A percentile compares a stretch with the other conserved stretches of the same genome.
phyloP scores from a whole-genome alignment of 1,140 invertebrate genomes.

The Rhyacophila brunnea region DNA sequence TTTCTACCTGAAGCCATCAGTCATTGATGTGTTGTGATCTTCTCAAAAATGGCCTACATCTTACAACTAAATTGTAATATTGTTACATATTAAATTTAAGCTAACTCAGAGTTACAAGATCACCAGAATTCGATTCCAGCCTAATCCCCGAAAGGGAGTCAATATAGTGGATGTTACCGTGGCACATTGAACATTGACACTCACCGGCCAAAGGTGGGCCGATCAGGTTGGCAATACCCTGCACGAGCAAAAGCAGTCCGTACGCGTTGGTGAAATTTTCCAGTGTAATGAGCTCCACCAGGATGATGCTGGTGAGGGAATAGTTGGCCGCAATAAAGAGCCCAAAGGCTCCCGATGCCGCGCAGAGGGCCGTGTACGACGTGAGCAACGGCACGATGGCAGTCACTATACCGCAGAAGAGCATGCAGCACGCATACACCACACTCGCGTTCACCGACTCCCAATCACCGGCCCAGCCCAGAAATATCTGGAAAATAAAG shows the following conservation, averaged over 20 bases:
- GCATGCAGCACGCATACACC: conserved; percentile 78
- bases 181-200: too few species aligned
- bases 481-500: conserved; percentile 65
- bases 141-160: too few species aligned
- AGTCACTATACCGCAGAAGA: conserved; percentile 70
- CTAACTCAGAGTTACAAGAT: too few species aligned
- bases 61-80: too few species aligned
- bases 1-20: too few species aligned
- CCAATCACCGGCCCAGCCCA: conserved; percentile 85
- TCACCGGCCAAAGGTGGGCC: conserved; percentile 84
- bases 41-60: too few species aligned
- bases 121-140: too few species aligned
- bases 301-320: conserved; percentile 80
- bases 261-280: conserved; percentile 90
- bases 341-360: conserved; percentile 72
- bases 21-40: too few species aligned
- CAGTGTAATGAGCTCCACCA: conserved; percentile 80
- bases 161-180: too few species aligned
- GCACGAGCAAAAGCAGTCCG: conserved; percentile 81
- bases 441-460: conserved; percentile 70
- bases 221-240: conserved; percentile 84
- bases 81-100: too few species aligned
- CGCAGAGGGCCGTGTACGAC: conserved; percentile 62
- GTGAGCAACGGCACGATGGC: conserved; percentile 65
- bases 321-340: conserved; percentile 86